phyloP scores from a whole-genome alignment of 2,888 invertebrate genomes.

The Acanthopleura granulata region DNA sequence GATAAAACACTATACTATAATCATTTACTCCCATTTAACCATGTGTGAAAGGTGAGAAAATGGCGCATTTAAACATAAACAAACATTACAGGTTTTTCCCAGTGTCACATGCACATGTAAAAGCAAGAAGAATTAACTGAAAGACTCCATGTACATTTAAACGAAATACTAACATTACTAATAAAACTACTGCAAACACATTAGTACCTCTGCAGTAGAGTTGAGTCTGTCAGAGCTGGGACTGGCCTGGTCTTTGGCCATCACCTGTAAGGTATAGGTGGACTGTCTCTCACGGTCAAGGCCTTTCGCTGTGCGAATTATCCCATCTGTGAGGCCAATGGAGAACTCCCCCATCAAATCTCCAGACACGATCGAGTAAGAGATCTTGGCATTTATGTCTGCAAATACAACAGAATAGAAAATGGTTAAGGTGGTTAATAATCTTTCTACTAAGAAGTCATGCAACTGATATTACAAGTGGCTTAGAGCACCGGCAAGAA shows the following conservation, averaged over 20 bases:
- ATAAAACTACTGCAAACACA: no score
- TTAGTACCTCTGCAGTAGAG: conserved; percentile 76
- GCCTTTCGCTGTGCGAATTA: conserved; percentile 80
- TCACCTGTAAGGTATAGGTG: conserved; percentile 86
- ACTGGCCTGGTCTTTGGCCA: conserved; percentile 86
- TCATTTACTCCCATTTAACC: no score
- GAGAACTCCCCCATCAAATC: conserved; percentile 81
- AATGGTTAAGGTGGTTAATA: no score
- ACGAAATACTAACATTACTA: no score
- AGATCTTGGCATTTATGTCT: conserved; percentile 88
- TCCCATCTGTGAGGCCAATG: conserved; percentile 83
- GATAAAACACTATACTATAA: no score
- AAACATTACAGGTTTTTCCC: no score
- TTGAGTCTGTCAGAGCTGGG: conserved; percentile 38
- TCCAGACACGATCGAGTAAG: conserved; percentile 85
- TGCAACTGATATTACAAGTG: neutral
- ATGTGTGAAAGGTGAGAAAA: no score
- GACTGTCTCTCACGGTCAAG: conserved; percentile 88
- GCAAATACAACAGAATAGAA: conserved; percentile 47
- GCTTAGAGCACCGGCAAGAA: no score
- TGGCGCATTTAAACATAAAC: no score
- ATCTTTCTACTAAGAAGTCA: neutral
- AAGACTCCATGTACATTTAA: no score
- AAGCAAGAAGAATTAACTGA: no score
- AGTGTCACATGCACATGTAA: no score